Conservation (phyloP, 2,113 vertebrate genomes). For the Hyperopisus bebe region DNA sequence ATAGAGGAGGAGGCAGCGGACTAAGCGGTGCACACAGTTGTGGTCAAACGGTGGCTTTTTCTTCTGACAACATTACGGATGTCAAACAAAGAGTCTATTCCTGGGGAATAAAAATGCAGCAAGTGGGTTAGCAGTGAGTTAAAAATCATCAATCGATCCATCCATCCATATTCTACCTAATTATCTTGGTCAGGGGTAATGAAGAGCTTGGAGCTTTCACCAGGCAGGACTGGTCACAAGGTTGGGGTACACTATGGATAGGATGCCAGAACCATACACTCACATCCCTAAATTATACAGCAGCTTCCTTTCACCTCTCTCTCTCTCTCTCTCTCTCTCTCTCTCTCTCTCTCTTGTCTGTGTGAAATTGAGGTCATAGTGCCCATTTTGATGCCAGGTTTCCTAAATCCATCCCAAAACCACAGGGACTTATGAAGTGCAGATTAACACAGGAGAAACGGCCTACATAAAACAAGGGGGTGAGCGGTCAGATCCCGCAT, state of each 20-base stretch:
- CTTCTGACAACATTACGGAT: background rate
- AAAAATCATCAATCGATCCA: background rate
- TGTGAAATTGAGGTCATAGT: background rate
- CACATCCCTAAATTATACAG: background rate
- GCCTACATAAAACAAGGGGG: background rate
- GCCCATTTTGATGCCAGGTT: slow-evolving; percentile 1
- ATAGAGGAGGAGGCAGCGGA: background rate
- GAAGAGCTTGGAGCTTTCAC: background rate
- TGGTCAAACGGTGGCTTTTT: background rate
- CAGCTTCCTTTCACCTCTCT: background rate
- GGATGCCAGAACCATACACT: background rate
- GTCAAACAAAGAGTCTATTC: background rate
- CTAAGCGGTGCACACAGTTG: background rate
- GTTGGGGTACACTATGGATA: background rate
- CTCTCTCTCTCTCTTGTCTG: background rate
- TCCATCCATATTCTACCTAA: background rate
- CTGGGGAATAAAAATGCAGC: background rate
- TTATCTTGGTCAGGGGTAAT: background rate
- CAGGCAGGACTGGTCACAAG: background rate
- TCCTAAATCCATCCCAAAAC: background rate
- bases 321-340: background rate
- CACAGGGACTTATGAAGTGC: background rate
- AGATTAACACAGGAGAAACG: background rate
- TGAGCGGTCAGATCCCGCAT: background rate
- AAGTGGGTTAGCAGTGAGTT: background rate